Percentiles rank a stretch among this genome's conserved stretches.
These are phyloP conservation scores for Nothura maculosa DNA, from an alignment of 2,797 vertebrate species.

Conservation along the genomic window DNA sequence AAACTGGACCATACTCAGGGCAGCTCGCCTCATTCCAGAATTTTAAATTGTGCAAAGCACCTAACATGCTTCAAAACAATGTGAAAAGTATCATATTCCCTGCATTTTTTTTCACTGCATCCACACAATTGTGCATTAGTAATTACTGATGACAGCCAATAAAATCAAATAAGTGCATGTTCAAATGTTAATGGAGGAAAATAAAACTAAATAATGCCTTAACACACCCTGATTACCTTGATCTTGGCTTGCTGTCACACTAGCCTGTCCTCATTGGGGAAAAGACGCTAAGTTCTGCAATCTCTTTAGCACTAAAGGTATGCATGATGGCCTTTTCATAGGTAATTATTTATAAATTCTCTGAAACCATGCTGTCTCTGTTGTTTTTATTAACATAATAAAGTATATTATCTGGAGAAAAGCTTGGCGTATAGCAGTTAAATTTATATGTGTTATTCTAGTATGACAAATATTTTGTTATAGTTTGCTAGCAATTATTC, in stretches of 20 bases:
- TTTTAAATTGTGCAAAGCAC: neutral
- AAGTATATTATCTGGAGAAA: slow-evolving; percentile 62
- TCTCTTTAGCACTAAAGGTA: neutral
- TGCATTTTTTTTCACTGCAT: slow-evolving; percentile 15
- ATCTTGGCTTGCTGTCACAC: slow-evolving; percentile 2
- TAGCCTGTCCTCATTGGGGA: neutral
- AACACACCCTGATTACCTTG: slow-evolving; percentile 20
- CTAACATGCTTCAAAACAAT: neutral
- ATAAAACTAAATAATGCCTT: slow-evolving; percentile 50
- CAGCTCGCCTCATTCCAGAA: neutral
- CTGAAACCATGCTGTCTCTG: neutral
- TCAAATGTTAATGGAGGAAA: slow-evolving; percentile 46
- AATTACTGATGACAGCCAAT: slow-evolving; percentile 30
- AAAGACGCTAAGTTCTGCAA: slow-evolving; percentile 10
- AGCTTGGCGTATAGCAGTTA: slow-evolving; percentile 55
- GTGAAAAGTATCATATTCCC: neutral
- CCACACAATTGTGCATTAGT: neutral
- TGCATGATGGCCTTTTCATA: neutral
- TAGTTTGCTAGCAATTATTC: slow-evolving; percentile 76
- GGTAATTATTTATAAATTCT: slow-evolving; percentile 64
- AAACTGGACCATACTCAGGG: neutral
- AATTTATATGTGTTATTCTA: slow-evolving; percentile 72
- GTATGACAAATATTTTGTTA: slow-evolving; percentile 76
- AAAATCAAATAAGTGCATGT: slow-evolving; percentile 33
- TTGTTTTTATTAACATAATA: slow-evolving; percentile 66